Percentiles rank a stretch among this genome's conserved stretches.
phyloP scores from a whole-genome alignment of 2,888 invertebrate genomes.

The Nomada ferruginata region DNA sequence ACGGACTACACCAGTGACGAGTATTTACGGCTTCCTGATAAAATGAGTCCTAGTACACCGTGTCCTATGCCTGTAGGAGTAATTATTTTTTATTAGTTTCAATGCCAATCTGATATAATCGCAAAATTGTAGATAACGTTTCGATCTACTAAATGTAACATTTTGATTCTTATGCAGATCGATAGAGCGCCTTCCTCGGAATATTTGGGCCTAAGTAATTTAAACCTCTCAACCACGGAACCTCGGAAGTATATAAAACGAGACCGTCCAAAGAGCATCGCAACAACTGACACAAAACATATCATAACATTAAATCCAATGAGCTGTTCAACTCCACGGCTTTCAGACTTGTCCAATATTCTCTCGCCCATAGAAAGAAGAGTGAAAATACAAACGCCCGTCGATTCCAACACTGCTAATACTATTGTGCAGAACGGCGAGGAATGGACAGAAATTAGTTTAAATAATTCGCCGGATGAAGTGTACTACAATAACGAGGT shows the following conservation, averaged over 20 bases:
- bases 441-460: conserved; percentile 90
- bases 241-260: conserved; percentile 82
- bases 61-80: conserved; percentile 78
- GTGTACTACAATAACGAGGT: conserved; percentile 86
- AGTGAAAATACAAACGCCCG: conserved; percentile 73
- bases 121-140: not conserved
- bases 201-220: conserved; percentile 78
- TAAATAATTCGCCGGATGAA: conserved; percentile 89
- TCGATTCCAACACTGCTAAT: conserved; percentile 61
- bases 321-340: conserved; percentile 77
- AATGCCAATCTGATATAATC: not conserved
- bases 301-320: conserved; percentile 72
- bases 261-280: conserved; percentile 80
- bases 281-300: conserved; percentile 77
- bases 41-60: conserved; percentile 79
- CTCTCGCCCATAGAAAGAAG: conserved; percentile 74
- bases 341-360: conserved; percentile 75
- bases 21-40: conserved; percentile 83
- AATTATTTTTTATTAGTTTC: conserved; percentile 27
- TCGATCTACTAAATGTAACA: not conserved
- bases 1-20: conserved; percentile 84
- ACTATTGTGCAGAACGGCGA: conserved; percentile 83
- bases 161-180: conserved; percentile 64
- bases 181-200: conserved; percentile 79
- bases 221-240: conserved; percentile 80